These are phyloP conservation scores for Drepana arcuata DNA, from an alignment of 1,140 invertebrate species.

Conservation along the genomic window DNA sequence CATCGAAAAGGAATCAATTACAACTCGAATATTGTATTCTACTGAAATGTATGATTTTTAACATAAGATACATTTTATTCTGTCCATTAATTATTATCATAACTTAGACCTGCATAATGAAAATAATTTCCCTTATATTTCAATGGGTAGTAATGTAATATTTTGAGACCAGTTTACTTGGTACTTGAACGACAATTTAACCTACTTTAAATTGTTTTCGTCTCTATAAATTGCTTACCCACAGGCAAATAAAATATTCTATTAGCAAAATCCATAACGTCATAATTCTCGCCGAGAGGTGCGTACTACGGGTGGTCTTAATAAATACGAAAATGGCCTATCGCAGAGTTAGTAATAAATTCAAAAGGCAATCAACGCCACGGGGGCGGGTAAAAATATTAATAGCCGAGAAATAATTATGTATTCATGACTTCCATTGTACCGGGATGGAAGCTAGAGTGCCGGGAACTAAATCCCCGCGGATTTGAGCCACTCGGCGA, in stretches of 20 bases:
- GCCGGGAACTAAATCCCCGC: conserved; percentile 36
- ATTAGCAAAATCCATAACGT: conserved; percentile 55
- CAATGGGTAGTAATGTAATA: no score
- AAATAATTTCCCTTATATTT: no score
- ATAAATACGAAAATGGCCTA: conserved; percentile 69
- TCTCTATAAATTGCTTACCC: conserved; percentile 25
- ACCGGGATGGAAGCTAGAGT: conserved; percentile 22
- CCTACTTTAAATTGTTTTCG: no score
- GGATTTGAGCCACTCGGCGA: conserved; percentile 18
- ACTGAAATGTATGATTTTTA: no score
- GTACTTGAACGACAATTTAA: no score
- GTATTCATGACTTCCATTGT: conserved; percentile 56
- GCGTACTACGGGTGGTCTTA: conserved; percentile 61
- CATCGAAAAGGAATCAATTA: no score
- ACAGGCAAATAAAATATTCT: conserved; percentile 67
- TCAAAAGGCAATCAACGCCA: conserved; percentile 70
- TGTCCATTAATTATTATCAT: no score
- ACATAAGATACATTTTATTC: no score
- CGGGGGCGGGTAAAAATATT: conserved; percentile 64
- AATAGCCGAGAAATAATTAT: conserved; percentile 68
- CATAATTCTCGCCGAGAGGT: conserved; percentile 61
- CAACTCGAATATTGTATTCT: no score
- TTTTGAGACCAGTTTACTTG: no score
- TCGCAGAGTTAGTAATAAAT: conserved; percentile 67
- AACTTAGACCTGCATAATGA: no score